Evolutionary conservation across 2,888 invertebrate genomes (phyloP), one percentile per base, ranked within the genome.

Genomic region (Eumerus sabulonum): DNA sequence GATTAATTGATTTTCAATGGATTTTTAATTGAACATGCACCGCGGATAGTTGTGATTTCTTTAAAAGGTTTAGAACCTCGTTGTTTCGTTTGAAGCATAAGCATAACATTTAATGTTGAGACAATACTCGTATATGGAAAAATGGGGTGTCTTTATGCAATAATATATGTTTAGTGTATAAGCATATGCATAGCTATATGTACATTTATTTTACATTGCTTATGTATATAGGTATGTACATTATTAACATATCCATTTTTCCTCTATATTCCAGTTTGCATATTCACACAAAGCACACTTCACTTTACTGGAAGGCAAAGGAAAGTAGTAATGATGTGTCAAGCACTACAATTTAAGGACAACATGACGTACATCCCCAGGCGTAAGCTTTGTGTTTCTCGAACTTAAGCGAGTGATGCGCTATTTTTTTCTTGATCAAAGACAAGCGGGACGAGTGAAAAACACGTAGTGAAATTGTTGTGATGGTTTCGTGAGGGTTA

Each of bases 321-420:
- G 18, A 36, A 54, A 44, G 11, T 59, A 36, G 54, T 44, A 48
- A 64, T 35, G 54, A 50, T 50, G 59, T 60, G 35, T 60, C 64
- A 44, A 60, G 59, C 44, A 50, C 50, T 27, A 50, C 44, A 44
- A 64, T 44, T 64, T 59, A 11, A 70, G 47, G 50, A 19, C 11
- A 62, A 35, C 51, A n/a, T 63, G 56, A 35, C 53, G 35, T 59
- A 14, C 42, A 42, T 19, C 63, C 42, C 13, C 17, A 12, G 27
- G 50, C 73, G 13, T 47, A 36, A 54, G 40, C 59, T 56, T 54
- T 73, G 51, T 68, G 36, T 35, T 18, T 51, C 50, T 53, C 59
- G 36, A 70, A 59, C 53, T 54, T 47, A 63, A 64, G 59, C 2
- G 42, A 76, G 42, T 40, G 44, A 45, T 62, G 59, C 40, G 36